Conservation (phyloP, 2,113 vertebrate species). For the Myotis brandtii region DNA sequence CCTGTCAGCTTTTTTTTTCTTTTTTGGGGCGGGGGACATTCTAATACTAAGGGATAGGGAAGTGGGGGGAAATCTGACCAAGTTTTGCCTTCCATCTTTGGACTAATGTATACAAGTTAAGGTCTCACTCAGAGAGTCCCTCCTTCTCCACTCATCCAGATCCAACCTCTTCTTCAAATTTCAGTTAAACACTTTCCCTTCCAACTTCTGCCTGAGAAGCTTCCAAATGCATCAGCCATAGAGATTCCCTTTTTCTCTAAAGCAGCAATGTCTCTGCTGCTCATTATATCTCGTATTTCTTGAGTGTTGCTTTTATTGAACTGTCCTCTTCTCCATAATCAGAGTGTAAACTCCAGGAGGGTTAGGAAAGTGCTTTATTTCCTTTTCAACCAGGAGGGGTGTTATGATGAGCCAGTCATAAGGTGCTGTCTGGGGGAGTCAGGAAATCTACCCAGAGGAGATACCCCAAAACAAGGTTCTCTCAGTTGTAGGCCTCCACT, state of each 20-base stretch:
- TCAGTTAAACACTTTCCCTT: not conserved
- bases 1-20: not conserved
- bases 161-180: not conserved
- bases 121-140: not conserved
- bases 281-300: not conserved
- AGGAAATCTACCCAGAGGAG: not conserved
- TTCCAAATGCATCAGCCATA: not conserved
- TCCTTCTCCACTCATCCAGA: not conserved
- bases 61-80: not conserved
- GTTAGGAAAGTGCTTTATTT: not conserved
- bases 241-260: not conserved
- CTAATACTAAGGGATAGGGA: not conserved
- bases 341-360: not conserved
- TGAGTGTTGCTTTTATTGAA: constrained; percentile 29
- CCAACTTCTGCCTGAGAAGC: not conserved
- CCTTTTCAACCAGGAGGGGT: not conserved
- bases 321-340: not conserved
- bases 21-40: not conserved
- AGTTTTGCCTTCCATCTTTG: constrained; percentile 31
- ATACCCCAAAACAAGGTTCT: not conserved
- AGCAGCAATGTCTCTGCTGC: not conserved
- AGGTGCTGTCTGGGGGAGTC: not conserved
- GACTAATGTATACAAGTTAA: not conserved
- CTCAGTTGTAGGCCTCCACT: not conserved
- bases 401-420: not conserved